Conservation (phyloP, 2,797 vertebrate genomes). For the Pipistrellus nathusii region DNA sequence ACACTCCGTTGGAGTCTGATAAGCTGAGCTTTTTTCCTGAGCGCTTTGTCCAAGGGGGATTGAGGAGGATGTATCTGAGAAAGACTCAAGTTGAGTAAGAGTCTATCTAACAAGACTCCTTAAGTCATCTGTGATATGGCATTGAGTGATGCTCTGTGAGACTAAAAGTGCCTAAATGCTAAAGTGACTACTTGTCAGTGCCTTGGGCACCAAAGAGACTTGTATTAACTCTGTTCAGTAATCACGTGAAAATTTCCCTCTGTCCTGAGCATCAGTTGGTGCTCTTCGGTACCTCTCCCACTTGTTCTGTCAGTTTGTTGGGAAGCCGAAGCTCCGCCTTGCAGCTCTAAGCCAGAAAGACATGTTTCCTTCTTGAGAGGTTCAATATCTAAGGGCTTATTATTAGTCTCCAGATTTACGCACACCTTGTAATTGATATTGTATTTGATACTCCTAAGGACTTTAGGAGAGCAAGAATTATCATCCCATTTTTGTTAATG, state of each 20-base stretch:
- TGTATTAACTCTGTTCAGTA: background rate
- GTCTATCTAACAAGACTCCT: background rate
- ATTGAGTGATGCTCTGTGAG: background rate
- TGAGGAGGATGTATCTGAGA: background rate
- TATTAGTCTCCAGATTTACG: background rate
- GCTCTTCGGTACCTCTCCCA: background rate
- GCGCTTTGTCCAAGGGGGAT: slow-evolving; percentile 33
- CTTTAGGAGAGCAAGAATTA: background rate
- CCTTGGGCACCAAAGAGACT: background rate
- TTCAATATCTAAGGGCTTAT: background rate
- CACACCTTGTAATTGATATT: background rate
- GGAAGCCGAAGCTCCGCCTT: background rate
- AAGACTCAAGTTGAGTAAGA: background rate
- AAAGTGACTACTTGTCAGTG: background rate
- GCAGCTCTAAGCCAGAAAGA: slow-evolving; percentile 18
- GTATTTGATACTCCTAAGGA: background rate
- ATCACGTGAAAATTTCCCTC: slow-evolving; percentile 11
- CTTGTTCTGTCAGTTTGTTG: background rate
- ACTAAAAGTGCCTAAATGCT: background rate
- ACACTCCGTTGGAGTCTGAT: slow-evolving; percentile 66
- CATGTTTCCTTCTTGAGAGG: background rate
- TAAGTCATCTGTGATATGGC: background rate
- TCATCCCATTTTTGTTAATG: background rate
- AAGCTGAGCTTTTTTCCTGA: slow-evolving; percentile 43
- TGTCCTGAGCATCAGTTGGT: background rate